Conservation (phyloP, 2,888 invertebrate species). For the Mesoligia furuncula region DNA sequence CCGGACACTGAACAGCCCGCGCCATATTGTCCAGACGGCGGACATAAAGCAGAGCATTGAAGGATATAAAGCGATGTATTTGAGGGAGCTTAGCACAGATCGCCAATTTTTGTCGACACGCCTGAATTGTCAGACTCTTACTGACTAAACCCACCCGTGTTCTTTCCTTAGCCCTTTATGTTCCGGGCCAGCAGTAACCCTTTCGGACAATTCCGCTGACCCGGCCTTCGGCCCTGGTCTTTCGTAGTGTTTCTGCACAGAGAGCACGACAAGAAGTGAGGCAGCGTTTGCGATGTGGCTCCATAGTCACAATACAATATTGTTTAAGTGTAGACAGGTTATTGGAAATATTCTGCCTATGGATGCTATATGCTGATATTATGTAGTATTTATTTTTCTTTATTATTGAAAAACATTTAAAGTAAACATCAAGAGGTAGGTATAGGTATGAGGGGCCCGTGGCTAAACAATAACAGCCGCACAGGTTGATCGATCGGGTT, state of each 20-base stretch:
- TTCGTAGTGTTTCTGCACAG: too few relatives aligned
- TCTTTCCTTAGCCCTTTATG: too few relatives aligned
- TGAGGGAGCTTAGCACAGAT: neutral
- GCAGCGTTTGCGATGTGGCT: too few relatives aligned
- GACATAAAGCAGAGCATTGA: slow-evolving; percentile 20
- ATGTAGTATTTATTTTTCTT: neutral
- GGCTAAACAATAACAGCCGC: too few relatives aligned
- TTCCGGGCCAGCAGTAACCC: too few relatives aligned
- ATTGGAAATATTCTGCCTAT: neutral
- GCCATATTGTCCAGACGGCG: slow-evolving; percentile 28
- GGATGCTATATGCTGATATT: neutral
- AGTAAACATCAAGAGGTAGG: neutral
- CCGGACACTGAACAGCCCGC: neutral
- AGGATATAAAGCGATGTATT: slow-evolving; percentile 15
- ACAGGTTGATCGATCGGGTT: too few relatives aligned
- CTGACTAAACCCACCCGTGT: too few relatives aligned
- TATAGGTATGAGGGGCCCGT: too few relatives aligned
- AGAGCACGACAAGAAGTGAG: too few relatives aligned
- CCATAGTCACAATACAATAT: neutral
- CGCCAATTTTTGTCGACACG: neutral
- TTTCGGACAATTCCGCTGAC: too few relatives aligned
- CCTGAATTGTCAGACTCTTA: too few relatives aligned
- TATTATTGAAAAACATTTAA: neutral
- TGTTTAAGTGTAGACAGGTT: neutral
- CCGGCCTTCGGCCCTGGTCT: too few relatives aligned